These are phyloP conservation scores for Dicyrtomina minuta DNA, from an alignment of 2,888 invertebrate genomes.

Conservation along the genomic window DNA sequence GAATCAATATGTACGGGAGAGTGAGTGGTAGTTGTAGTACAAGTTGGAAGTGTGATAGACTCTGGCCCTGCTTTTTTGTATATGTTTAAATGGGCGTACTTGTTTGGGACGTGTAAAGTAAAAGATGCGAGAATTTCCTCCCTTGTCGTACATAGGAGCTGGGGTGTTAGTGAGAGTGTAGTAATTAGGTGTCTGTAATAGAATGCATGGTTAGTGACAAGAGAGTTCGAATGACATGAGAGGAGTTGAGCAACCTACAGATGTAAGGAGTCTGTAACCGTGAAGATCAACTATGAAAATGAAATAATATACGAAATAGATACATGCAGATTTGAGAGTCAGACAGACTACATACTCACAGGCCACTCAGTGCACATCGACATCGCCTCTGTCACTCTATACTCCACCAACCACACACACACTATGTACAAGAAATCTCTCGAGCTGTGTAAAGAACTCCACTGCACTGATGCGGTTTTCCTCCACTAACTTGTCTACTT, in stretches of 20 bases:
- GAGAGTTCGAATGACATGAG: slow-evolving; percentile 46
- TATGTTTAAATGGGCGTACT: too few relatives aligned
- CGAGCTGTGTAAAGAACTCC: slow-evolving; percentile 7
- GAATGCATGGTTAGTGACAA: slow-evolving; percentile 51
- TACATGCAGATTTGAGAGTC: too few relatives aligned
- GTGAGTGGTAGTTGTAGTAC: slow-evolving; percentile 8
- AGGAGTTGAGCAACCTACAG: slow-evolving; percentile 8
- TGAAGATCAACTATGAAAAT: too few relatives aligned
- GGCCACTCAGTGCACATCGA: too few relatives aligned
- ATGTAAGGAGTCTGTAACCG: slow-evolving; percentile 13
- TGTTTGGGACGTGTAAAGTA: too few relatives aligned
- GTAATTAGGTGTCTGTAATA: slow-evolving; percentile 52
- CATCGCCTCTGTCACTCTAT: too few relatives aligned
- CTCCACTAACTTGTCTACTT: neutral
- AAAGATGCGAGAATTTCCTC: too few relatives aligned
- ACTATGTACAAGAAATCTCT: neutral
- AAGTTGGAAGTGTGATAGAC: neutral
- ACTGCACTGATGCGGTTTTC: neutral
- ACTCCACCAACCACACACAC: too few relatives aligned
- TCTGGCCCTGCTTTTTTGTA: too few relatives aligned
- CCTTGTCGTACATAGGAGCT: neutral
- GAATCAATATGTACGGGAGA: neutral
- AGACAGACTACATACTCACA: too few relatives aligned
- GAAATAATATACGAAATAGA: neutral
- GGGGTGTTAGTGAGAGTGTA: slow-evolving; percentile 43